Evolutionary conservation across 2,797 vertebrate genomes (phyloP).

Genomic region (Delichon dasypus): DNA sequence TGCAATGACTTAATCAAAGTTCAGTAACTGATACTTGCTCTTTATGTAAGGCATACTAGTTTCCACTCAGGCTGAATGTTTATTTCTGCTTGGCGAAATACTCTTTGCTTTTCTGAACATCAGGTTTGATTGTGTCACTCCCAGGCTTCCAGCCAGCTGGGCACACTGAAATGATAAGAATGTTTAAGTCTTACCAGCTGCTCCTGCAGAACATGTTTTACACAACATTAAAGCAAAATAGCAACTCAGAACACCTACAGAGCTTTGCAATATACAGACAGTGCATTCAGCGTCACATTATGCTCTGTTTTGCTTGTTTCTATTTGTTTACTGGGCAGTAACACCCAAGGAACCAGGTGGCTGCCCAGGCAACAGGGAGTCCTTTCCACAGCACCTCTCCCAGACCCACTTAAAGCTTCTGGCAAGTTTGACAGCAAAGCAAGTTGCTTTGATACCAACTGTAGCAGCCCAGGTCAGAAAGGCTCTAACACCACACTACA

Average conservation of each 20-base stretch:
- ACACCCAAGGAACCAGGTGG: neutral
- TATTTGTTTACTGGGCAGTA: neutral
- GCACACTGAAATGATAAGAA: constrained; percentile 85
- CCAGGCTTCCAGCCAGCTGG: constrained; percentile 98
- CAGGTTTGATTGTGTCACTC: constrained; percentile 97
- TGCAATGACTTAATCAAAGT: constrained; percentile 52
- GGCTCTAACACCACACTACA: neutral
- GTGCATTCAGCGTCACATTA: neutral
- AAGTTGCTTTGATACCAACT: neutral
- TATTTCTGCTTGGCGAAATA: constrained; percentile 95
- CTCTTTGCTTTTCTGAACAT: constrained; percentile 93
- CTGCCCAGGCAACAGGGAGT: neutral
- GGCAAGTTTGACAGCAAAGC: neutral
- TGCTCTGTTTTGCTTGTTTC: neutral
- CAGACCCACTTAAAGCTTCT: neutral
- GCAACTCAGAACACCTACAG: neutral
- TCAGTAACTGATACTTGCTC: constrained; percentile 58
- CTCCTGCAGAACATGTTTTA: neutral
- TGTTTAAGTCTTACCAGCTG: neutral
- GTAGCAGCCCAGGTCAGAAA: neutral
- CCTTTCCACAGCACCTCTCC: neutral
- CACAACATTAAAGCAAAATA: neutral
- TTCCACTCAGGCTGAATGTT: constrained; percentile 38
- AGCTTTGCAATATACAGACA: neutral
- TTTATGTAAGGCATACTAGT: constrained; percentile 51